These are phyloP conservation scores for Strix occidentalis DNA, from an alignment of 2,797 vertebrate genomes.

Conservation along the genomic window DNA sequence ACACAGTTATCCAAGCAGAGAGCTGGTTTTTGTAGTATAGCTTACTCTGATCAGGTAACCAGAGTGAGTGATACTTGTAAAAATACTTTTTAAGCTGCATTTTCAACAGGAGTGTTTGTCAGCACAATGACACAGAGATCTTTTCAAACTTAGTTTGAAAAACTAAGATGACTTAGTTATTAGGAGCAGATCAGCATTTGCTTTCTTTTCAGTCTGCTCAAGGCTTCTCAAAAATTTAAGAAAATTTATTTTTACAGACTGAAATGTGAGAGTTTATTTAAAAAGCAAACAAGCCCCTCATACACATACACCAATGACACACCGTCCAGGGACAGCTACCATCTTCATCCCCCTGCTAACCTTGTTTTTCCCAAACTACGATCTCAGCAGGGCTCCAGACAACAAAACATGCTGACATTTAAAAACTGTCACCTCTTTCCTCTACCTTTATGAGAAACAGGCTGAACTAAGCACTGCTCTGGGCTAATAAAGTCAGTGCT, in stretches of 20 bases:
- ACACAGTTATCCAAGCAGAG: background rate
- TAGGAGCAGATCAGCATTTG: background rate
- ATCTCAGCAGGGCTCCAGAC: background rate
- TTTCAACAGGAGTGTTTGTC: background rate
- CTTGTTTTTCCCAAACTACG: background rate
- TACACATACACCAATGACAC: background rate
- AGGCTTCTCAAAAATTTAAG: background rate
- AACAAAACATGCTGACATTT: background rate
- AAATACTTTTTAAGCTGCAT: background rate
- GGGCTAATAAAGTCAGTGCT: background rate
- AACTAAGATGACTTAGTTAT: background rate
- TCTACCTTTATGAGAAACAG: background rate
- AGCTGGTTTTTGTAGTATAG: background rate
- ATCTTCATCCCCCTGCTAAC: background rate
- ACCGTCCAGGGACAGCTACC: background rate
- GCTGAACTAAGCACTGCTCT: background rate
- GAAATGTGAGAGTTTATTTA: background rate
- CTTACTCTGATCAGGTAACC: background rate
- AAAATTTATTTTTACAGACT: background rate
- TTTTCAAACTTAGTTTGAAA: background rate
- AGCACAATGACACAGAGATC: background rate
- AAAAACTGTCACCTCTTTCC: background rate
- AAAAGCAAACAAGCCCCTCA: background rate
- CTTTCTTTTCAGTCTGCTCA: background rate
- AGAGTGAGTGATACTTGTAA: background rate